Percentiles rank a stretch among this genome's conserved stretches.
These are phyloP conservation scores for Cirrhinus mrigala DNA, from an alignment of 2,797 vertebrate genomes.

Conservation along the genomic window DNA sequence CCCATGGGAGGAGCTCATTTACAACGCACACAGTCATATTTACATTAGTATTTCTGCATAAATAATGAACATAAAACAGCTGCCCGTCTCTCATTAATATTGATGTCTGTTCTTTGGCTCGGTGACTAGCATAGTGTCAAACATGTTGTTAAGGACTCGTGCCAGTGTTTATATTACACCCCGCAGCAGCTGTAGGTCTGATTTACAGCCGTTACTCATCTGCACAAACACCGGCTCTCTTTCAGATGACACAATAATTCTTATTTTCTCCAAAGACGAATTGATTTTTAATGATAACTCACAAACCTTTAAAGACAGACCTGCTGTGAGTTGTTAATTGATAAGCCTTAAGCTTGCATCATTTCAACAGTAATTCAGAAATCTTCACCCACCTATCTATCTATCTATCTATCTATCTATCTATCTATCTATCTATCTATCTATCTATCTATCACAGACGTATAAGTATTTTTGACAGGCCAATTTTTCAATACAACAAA, in stretches of 20 bases:
- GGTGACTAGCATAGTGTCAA: slow-evolving; percentile 15
- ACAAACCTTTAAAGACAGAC: background rate
- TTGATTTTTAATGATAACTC: background rate
- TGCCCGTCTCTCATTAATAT: background rate
- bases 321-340: background rate
- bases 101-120: slow-evolving; percentile 10
- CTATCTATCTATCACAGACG: too few relatives aligned
- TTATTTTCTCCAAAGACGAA: background rate
- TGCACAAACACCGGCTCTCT: background rate
- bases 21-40: background rate
- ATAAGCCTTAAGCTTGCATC: background rate
- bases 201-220: background rate
- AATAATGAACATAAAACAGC: background rate
- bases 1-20: slow-evolving; percentile 15
- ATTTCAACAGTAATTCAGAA: background rate
- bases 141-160: slow-evolving; percentile 43
- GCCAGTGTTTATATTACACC: slow-evolving; percentile 30
- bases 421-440: too few relatives aligned
- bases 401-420: too few relatives aligned
- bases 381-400: background rate
- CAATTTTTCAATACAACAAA: too few relatives aligned
- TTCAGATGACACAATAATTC: too few relatives aligned
- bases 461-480: too few relatives aligned
- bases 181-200: slow-evolving; percentile 1
- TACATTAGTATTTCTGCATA: background rate